Conservation (phyloP, 2,113 vertebrate genomes). For the Notarius quadriscutis region DNA sequence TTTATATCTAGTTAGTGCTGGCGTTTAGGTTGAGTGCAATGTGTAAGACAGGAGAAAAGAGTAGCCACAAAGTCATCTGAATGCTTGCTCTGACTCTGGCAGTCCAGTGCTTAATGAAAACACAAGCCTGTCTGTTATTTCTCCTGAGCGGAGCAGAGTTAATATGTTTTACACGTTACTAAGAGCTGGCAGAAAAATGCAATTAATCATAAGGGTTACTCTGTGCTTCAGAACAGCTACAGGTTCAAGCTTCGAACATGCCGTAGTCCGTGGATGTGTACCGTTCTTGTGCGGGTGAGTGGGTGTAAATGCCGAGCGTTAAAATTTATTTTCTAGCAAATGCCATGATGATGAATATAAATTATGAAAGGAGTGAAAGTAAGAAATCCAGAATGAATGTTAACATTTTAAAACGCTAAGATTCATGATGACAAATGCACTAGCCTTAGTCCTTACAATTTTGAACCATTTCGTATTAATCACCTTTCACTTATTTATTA, state of each 20-base stretch:
- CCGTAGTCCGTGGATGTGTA: conserved; percentile 33
- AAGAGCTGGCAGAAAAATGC: conserved; percentile 70
- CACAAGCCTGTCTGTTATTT: conserved; percentile 64
- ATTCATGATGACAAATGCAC: neutral
- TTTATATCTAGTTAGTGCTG: conserved; percentile 24
- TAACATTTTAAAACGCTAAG: neutral
- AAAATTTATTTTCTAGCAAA: conserved; percentile 38
- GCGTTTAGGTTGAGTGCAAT: conserved; percentile 17
- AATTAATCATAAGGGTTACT: conserved; percentile 67
- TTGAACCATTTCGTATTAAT: neutral
- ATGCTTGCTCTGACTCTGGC: conserved; percentile 67
- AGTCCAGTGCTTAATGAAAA: conserved; percentile 60
- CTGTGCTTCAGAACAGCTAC: conserved; percentile 66
- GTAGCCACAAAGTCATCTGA: conserved; percentile 64
- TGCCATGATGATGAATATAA: conserved; percentile 3
- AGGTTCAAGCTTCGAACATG: conserved; percentile 55
- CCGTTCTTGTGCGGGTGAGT: conserved; percentile 30
- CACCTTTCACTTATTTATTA: neutral
- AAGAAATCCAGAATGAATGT: conserved; percentile 2
- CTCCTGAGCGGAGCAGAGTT: conserved; percentile 68
- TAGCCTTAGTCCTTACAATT: neutral
- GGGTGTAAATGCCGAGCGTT: conserved; percentile 38
- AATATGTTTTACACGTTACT: conserved; percentile 71
- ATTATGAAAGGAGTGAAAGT: conserved; percentile 19
- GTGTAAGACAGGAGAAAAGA: conserved; percentile 44